These are phyloP conservation scores for Puffinus mauretanicus DNA, from an alignment of 2,113 vertebrate species.

Conservation along the genomic window DNA sequence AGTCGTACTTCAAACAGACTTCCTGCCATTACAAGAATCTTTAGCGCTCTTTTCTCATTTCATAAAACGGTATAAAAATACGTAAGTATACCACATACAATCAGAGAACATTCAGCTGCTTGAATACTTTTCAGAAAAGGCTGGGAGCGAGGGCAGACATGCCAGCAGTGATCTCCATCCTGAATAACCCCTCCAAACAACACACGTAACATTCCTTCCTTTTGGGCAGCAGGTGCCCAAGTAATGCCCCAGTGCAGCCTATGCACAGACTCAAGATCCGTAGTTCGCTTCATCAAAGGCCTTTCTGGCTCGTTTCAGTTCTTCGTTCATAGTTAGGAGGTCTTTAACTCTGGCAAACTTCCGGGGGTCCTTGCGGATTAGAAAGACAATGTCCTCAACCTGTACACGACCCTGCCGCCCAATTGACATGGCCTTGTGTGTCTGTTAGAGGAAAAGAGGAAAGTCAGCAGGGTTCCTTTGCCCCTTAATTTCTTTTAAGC, in stretches of 20 bases:
- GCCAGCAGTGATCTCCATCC: neutral
- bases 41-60: neutral
- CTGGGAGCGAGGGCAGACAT: neutral
- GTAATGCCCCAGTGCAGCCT: neutral
- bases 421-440: conserved; percentile 98
- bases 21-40: neutral
- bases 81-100: neutral
- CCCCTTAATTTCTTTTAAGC: neutral
- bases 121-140: neutral
- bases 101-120: neutral
- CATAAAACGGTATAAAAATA: neutral
- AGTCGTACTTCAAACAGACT: neutral
- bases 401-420: conserved; percentile 96
- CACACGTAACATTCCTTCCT: accelerated
- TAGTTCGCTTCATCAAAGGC: conserved; percentile 98
- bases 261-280: conserved; percentile 79
- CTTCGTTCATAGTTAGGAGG: conserved; percentile 97
- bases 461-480: neutral
- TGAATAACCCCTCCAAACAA: neutral
- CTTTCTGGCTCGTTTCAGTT: conserved; percentile 94
- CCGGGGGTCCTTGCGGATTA: conserved; percentile 94
- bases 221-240: neutral
- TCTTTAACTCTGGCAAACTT: conserved; percentile 98
- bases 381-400: conserved; percentile 97
- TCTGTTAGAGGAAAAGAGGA: conserved; percentile 66